Conservation (phyloP, 2,888 invertebrate species). For the Peribatodes rhomboidaria region DNA sequence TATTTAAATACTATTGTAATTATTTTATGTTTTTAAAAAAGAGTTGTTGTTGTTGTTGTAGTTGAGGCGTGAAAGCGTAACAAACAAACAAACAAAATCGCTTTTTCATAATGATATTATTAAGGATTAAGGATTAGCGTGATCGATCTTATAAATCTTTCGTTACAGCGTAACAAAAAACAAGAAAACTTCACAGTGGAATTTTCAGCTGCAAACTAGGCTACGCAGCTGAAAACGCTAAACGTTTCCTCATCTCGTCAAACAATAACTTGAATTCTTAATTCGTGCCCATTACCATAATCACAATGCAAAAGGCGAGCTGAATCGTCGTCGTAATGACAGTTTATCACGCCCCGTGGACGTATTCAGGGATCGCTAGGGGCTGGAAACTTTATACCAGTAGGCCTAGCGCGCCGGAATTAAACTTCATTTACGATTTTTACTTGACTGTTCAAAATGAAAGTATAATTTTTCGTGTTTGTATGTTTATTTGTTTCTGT, state of each 20-base stretch:
- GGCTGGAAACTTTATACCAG: neutral
- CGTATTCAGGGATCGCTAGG: neutral
- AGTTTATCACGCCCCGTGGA: slow-evolving; percentile 37
- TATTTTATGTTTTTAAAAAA: too few species aligned
- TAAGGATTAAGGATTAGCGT: too few species aligned
- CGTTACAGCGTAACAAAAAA: neutral
- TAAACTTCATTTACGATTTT: too few species aligned
- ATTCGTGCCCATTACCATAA: slow-evolving; percentile 35
- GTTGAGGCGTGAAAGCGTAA: too few species aligned
- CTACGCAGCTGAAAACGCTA: slow-evolving; percentile 11
- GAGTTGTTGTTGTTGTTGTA: too few species aligned
- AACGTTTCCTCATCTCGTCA: slow-evolving; percentile 25
- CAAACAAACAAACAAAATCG: too few species aligned
- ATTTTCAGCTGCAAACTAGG: slow-evolving; percentile 1
- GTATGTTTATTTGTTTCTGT: too few species aligned
- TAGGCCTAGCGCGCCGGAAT: neutral
- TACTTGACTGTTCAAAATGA: too few species aligned
- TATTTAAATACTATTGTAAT: too few species aligned
- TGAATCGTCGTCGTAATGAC: slow-evolving; percentile 39
- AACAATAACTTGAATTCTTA: slow-evolving; percentile 36
- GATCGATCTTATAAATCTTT: too few species aligned
- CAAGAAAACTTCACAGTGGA: neutral
- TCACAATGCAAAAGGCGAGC: slow-evolving; percentile 36
- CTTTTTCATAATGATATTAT: too few species aligned
- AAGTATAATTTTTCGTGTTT: too few species aligned